These are phyloP conservation scores for Balearica regulorum DNA, from an alignment of 2,797 vertebrate species.

Conservation along the genomic window DNA sequence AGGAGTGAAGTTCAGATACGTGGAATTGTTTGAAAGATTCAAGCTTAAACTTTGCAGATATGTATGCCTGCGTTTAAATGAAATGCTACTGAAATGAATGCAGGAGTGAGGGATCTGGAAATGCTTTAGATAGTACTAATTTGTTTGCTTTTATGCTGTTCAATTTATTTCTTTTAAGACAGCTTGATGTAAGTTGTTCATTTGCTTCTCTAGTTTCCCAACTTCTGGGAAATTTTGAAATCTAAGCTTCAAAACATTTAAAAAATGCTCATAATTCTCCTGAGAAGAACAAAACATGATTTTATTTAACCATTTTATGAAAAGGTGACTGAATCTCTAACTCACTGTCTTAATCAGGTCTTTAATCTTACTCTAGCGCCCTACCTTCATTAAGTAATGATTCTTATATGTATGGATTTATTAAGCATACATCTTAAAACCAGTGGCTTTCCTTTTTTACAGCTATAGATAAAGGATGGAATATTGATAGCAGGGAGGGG, in stretches of 20 bases:
- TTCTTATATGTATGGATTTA: background rate
- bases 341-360: background rate
- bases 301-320: background rate
- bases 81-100: background rate
- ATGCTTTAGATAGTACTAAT: background rate
- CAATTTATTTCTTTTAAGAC: background rate
- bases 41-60: background rate
- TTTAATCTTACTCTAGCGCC: background rate
- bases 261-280: background rate
- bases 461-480: background rate
- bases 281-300: background rate
- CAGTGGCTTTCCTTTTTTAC: background rate
- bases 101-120: background rate
- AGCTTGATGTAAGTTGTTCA: background rate
- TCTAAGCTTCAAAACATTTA: slow-evolving; percentile 1
- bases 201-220: background rate
- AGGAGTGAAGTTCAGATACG: background rate
- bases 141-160: background rate
- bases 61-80: background rate
- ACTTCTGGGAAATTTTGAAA: background rate
- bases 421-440: background rate
- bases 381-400: background rate
- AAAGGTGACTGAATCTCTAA: background rate
- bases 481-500: background rate
- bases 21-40: background rate